Evolutionary conservation across 2,113 vertebrate species (phyloP), one percentile per base, ranked within the genome.

Genomic region (Morone saxatilis): DNA sequence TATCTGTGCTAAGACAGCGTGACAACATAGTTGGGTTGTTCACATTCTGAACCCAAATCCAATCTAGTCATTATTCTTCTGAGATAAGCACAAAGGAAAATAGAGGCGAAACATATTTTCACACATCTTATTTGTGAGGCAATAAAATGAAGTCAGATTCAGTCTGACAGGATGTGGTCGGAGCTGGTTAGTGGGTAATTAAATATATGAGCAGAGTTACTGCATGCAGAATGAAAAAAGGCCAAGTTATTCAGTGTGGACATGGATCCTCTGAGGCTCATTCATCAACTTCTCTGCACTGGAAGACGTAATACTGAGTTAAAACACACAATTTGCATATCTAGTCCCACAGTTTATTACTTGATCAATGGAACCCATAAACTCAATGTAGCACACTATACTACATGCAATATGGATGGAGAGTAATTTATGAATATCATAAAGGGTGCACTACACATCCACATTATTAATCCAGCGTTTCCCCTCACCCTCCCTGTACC

Each of bases 331-430:
- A 78, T 91, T 86, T 81, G 71, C 88, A 88, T 87, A 76, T 87
- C 9, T 76, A 77, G 51, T 53, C 71, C 66, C 62, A 62, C n/a
- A 81, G 59, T 86, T 87, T 84, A 81, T 81, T 20, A 73, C 73
- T 54, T 90, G 91, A 91, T 89, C 54, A 69, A 90, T 83, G 86
- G 72, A 66, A 1, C 51, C 50, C 36, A 76, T 87, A 77, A 86
- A 86, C n/a, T 57, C 67, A 17, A 7, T 36, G 78, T 47, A 62
- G 76, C 67, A 20, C 66, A 53, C 66, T 8, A 38, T 20, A 63
- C 40, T 79, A 83, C 78, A 74, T 76, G 82, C 77, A 90, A 66
- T 70, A 74, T 82, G 71, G 72, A 83, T 80, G 80, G 50, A 73
- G 62, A 72, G 62, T 69, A 79, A 88, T 92, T 88, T 83, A 91